phyloP scores from a whole-genome alignment of 2,888 invertebrate species.

The Oxyscelio sp. region DNA sequence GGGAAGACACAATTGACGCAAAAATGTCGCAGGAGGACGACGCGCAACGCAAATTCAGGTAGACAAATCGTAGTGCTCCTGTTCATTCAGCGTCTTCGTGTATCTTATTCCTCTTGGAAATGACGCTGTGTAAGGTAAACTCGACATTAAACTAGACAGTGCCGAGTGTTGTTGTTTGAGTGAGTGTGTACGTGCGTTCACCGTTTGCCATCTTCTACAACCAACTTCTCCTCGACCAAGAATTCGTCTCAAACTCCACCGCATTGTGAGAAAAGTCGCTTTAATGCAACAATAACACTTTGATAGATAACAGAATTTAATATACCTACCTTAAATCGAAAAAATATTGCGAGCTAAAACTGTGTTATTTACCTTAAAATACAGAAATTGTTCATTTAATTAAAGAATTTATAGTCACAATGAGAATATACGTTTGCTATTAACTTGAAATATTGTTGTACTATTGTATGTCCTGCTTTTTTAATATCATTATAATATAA shows the following conservation, averaged over 20 bases:
- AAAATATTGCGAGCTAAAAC: too few relatives aligned
- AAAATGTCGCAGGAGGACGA: background rate
- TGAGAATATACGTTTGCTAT: too few relatives aligned
- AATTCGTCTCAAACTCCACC: constrained; percentile 4
- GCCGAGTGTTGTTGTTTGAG: constrained; percentile 55
- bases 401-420: too few relatives aligned
- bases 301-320: constrained; percentile 39
- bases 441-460: too few relatives aligned
- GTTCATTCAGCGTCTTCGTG: constrained; percentile 11
- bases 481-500: too few relatives aligned
- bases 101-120: constrained; percentile 49
- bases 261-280: constrained; percentile 1
- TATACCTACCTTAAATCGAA: too few relatives aligned
- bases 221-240: background rate
- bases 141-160: constrained; percentile 59
- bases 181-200: constrained; percentile 45
- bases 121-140: constrained; percentile 33
- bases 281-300: constrained; percentile 46
- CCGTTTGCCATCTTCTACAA: constrained; percentile 21
- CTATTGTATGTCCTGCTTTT: too few relatives aligned
- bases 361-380: too few relatives aligned
- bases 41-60: background rate
- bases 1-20: background rate
- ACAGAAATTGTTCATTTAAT: too few relatives aligned
- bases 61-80: background rate